These are phyloP conservation scores for Gallirallus australis DNA, from an alignment of 2,797 vertebrate genomes.

Conservation along the genomic window DNA sequence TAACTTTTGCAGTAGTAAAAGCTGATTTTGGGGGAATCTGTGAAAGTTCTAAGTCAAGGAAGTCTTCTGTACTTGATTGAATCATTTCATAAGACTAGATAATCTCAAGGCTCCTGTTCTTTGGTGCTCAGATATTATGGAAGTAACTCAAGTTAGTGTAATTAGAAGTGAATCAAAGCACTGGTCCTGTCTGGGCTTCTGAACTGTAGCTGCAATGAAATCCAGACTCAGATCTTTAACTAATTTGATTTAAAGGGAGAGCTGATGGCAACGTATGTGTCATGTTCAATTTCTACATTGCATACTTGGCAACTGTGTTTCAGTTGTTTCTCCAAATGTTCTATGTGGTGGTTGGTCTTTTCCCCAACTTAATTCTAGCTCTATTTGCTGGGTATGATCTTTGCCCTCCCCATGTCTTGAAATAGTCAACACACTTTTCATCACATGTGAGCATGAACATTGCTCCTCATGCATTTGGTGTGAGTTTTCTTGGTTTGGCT, in stretches of 20 bases:
- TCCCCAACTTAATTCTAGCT: background rate
- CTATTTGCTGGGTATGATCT: background rate
- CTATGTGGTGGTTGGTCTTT: background rate
- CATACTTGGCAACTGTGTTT: background rate
- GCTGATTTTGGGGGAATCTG: background rate
- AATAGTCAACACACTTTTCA: background rate
- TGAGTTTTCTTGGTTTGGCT: no score
- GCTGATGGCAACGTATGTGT: background rate
- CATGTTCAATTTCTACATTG: background rate
- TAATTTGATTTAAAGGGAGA: background rate
- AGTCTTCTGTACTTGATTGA: background rate
- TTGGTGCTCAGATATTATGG: background rate
- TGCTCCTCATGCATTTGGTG: background rate
- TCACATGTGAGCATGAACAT: fast-evolving
- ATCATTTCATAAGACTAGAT: background rate
- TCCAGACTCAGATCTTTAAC: background rate
- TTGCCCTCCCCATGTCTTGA: background rate
- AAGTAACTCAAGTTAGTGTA: background rate
- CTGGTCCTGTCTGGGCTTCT: background rate
- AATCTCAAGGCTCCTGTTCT: background rate
- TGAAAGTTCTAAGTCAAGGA: background rate
- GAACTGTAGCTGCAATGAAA: background rate
- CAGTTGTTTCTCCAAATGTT: background rate
- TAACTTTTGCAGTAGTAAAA: background rate
- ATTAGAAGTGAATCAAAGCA: background rate